Evolutionary conservation across 2,113 vertebrate genomes (phyloP).

Genomic region (Heteronetta atricapilla): DNA sequence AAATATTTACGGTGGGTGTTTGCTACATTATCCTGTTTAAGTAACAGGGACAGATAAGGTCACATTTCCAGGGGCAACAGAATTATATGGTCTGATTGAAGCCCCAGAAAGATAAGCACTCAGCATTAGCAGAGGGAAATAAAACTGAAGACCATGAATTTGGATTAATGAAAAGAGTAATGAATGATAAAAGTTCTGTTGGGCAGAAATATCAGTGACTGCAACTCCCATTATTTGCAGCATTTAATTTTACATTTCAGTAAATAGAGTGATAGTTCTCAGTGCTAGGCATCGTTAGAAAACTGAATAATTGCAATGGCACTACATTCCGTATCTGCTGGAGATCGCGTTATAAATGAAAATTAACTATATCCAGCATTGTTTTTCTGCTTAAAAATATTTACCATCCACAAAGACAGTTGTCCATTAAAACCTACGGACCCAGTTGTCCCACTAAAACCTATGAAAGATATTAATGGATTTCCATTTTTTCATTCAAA

Average conservation of each 20-base stretch:
- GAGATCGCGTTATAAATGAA: neutral
- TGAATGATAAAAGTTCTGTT: neutral
- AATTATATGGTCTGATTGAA: fast-evolving
- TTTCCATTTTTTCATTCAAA: neutral
- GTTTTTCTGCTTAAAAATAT: neutral
- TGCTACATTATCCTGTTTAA: neutral
- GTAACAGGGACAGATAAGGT: neutral
- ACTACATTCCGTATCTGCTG: neutral
- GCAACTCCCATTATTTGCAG: neutral
- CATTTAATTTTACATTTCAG: slow-evolving; percentile 35
- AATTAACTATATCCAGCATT: neutral
- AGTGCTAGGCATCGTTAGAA: neutral
- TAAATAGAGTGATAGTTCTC: neutral
- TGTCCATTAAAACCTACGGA: neutral
- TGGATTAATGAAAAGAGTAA: neutral
- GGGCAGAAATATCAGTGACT: neutral
- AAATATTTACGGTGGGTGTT: fast-evolving
- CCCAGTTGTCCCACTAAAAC: too few species aligned
- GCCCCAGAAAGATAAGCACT: neutral
- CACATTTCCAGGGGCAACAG: neutral
- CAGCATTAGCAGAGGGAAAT: neutral
- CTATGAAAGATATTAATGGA: neutral
- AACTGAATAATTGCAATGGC: slow-evolving; percentile 3
- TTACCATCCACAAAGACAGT: neutral
- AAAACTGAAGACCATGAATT: neutral